phyloP scores from a whole-genome alignment of 2,888 invertebrate genomes.

The Julus scanicus region DNA sequence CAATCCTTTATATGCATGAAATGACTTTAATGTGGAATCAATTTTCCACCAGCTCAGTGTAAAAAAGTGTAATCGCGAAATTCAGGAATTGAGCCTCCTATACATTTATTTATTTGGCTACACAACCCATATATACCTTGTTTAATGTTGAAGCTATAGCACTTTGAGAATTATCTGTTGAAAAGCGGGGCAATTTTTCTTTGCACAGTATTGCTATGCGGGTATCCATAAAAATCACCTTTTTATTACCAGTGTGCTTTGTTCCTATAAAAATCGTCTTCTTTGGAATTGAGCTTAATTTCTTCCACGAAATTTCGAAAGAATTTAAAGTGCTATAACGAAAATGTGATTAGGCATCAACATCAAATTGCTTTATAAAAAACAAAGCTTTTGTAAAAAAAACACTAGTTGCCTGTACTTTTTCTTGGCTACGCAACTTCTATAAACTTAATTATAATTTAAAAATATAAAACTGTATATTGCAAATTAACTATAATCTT shows the following conservation, averaged over 20 bases:
- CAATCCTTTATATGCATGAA: constrained; percentile 34
- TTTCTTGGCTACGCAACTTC: too few relatives aligned
- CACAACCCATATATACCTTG: not conserved
- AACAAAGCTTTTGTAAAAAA: too few relatives aligned
- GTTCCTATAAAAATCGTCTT: constrained; percentile 40
- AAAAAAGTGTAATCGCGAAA: not conserved
- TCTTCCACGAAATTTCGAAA: not conserved
- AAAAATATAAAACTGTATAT: too few relatives aligned
- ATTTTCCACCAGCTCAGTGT: not conserved
- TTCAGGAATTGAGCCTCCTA: not conserved
- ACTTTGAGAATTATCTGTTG: constrained; percentile 24
- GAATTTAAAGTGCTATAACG: not conserved
- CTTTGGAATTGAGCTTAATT: constrained; percentile 40
- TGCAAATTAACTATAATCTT: too few relatives aligned
- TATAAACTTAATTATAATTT: too few relatives aligned
- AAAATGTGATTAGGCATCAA: not conserved
- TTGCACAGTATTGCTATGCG: not conserved
- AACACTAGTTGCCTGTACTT: too few relatives aligned
- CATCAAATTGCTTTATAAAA: not conserved
- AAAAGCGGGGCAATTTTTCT: constrained; percentile 31
- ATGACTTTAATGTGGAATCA: constrained; percentile 41
- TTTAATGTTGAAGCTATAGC: not conserved
- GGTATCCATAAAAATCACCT: constrained; percentile 39
- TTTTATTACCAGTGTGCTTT: not conserved
- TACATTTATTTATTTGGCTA: constrained; percentile 27